Percentiles rank a stretch among this genome's conserved stretches.
Evolutionary conservation across 2,888 invertebrate species (phyloP).

Genomic region (Eumacrocentrus americanus): DNA sequence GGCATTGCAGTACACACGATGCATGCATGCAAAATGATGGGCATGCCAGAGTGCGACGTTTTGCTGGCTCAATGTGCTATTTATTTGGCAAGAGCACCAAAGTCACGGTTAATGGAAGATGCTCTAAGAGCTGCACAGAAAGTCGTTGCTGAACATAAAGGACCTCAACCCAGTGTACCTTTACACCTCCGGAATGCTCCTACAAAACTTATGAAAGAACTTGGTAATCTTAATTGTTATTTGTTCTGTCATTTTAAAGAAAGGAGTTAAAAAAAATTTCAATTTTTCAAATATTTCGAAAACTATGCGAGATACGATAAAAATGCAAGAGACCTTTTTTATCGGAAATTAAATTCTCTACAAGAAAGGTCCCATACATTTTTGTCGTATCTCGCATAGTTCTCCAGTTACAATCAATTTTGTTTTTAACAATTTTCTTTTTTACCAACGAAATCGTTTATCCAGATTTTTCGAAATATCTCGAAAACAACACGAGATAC

Average conservation of each 20-base stretch:
- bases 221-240: conserved; percentile 64
- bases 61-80: conserved; percentile 79
- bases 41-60: conserved; percentile 83
- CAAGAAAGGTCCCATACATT: no score
- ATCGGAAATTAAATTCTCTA: no score
- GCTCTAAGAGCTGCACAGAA: conserved; percentile 70
- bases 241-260: conserved; percentile 8
- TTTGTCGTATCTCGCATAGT: no score
- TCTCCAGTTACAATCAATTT: no score
- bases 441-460: no score
- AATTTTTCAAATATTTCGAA: conserved; percentile 1
- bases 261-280: neutral
- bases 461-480: no score
- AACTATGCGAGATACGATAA: no score
- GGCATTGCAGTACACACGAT: conserved; percentile 75
- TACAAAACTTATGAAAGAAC: conserved; percentile 76
- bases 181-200: conserved; percentile 80
- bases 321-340: no score
- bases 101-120: conserved; percentile 66
- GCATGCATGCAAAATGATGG: conserved; percentile 80
- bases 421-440: no score
- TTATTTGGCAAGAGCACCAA: conserved; percentile 78
- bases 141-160: conserved; percentile 68
- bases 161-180: conserved; percentile 76
- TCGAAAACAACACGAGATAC: no score